Base-by-base conservation (phyloP, 1,140 invertebrate species). In the Phocides pigmalion region DNA sequence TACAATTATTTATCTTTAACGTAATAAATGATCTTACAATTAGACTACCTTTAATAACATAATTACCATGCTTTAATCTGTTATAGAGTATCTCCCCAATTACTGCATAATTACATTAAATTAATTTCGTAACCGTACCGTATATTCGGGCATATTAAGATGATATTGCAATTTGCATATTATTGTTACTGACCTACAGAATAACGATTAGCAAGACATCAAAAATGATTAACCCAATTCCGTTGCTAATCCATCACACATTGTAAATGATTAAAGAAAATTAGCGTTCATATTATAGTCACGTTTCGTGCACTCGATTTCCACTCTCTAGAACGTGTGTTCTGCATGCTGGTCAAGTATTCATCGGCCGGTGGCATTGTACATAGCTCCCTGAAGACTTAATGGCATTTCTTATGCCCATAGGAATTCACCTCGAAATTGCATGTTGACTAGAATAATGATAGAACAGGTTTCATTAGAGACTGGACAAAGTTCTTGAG, bases 341-440 rank as follows among this genome's bases (percentile, higher is more conserved):
- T 61, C 44, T 61, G 56, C 56, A 61, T 61, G 32, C 42, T 39
- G 8, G 44, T 37, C 44, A 20, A 22, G 56, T 22, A 22, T 49
- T 12, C 8, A 32, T 39, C 28, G 42, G 25, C 25, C 20, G 44
- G 49, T 49, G 44, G 58, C 58, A 61, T 49, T 61, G 44, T 9
- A 61, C 28, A 22, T 25, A 61, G 28, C 32, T 61, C 58, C 44
- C 58, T 39, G 39, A 49, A 46, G 58, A 22, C 44, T 35, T 61
- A 61, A 61, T 61, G 32, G 42, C 56, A 61, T 35, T 61, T 61
- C 58, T 61, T 61, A 61, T 49, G 20, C 58, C 58, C 58, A 39
- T 20, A 49, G 58, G 58, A 37, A 61, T 61, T 61, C 17, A 61
- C 58, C 58, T 61, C 58, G 58, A 61, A 61, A 61, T 49, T 49